Conservation (phyloP, 2,797 vertebrate species). For the Limosa lapponica region DNA sequence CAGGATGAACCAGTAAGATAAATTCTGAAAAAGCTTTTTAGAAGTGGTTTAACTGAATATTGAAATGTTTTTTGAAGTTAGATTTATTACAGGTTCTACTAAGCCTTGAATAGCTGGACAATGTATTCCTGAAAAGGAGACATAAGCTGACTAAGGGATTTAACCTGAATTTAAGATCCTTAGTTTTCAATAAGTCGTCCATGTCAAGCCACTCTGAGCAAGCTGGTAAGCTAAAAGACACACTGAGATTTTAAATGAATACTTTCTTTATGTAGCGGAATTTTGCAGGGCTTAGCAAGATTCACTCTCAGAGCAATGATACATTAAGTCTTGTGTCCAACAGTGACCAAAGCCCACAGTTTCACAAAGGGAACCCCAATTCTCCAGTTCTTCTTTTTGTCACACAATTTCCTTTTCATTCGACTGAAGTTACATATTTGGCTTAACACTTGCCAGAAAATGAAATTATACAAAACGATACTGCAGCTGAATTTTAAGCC, state of each 20-base stretch:
- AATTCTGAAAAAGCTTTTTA: background rate
- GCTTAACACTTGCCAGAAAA: background rate
- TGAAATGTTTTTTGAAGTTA: background rate
- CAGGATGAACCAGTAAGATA: background rate
- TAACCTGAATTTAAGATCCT: conserved; percentile 37
- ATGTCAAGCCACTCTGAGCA: background rate
- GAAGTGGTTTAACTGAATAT: background rate
- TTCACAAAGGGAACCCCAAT: background rate
- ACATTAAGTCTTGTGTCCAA: background rate
- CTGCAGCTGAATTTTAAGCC: conserved; percentile 18
- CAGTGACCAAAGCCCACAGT: background rate
- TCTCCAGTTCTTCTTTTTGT: background rate
- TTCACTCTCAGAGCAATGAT: background rate
- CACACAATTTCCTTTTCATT: background rate
- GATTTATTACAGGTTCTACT: background rate
- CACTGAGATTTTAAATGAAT: conserved; percentile 14
- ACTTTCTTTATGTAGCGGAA: background rate
- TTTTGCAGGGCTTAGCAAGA: conserved; percentile 13
- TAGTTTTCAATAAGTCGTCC: conserved; percentile 29
- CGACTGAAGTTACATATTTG: background rate
- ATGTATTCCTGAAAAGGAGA: conserved; percentile 5
- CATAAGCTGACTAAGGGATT: conserved; percentile 38
- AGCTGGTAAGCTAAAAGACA: conserved; percentile 7
- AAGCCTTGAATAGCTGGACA: conserved; percentile 3
- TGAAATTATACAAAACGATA: background rate